Percentiles rank a stretch among this genome's conserved stretches.
These are phyloP conservation scores for Ataeniobius toweri DNA, from an alignment of 2,797 vertebrate genomes.

Conservation along the genomic window DNA sequence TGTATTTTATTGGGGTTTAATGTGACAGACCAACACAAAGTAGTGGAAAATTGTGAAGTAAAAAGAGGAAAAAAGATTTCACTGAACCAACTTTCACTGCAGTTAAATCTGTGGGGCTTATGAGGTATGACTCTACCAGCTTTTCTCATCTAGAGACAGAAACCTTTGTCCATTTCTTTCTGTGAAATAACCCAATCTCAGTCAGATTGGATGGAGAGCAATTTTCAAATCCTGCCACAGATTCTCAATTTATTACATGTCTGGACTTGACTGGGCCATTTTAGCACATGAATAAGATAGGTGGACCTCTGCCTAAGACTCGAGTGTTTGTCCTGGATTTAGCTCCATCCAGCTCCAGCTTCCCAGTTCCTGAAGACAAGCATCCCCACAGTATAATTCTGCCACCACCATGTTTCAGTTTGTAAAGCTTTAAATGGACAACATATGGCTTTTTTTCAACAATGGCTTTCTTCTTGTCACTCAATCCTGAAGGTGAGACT, in stretches of 20 bases:
- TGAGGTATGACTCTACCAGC: not conserved
- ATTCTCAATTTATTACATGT: not conserved
- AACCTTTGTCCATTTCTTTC: not conserved
- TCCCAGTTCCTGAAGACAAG: not conserved
- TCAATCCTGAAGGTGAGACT: not conserved
- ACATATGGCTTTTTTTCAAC: not conserved
- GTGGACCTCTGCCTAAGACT: not conserved
- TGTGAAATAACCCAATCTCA: not conserved
- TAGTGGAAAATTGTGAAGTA: not conserved
- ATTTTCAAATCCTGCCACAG: not conserved
- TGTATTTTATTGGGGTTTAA: not conserved
- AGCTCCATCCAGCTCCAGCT: not conserved
- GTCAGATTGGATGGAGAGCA: not conserved
- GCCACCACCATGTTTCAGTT: not conserved
- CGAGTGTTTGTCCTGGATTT: not conserved
- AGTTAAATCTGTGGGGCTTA: not conserved
- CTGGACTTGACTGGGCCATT: not conserved
- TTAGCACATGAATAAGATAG: not conserved
- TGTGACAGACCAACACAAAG: no score
- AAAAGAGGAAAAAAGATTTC: not conserved
- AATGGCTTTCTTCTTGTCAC: not conserved
- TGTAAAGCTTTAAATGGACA: not conserved
- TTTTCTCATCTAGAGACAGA: not conserved
- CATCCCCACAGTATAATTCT: not conserved
- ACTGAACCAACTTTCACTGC: not conserved